Conservation (phyloP, 2,797 vertebrate species). For the Eidolon dupreanum region DNA sequence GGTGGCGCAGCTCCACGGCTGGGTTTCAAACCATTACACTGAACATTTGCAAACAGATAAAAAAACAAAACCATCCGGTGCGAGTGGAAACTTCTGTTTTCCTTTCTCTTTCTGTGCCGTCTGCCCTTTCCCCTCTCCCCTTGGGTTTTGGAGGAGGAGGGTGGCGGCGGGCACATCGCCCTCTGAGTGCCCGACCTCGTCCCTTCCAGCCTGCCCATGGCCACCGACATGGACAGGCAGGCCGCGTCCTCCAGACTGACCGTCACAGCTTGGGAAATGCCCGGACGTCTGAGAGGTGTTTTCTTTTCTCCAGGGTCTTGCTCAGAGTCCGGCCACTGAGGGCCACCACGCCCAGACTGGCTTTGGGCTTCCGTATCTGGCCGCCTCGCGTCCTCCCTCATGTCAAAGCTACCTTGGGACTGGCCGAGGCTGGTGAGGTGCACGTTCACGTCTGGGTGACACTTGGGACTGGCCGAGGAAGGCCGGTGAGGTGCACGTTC, state of each 20-base stretch:
- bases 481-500: neutral
- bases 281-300: neutral
- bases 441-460: rapidly evolving
- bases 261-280: neutral
- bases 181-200: rapidly evolving
- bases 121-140: neutral
- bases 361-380: rapidly evolving
- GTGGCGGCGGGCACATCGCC: neutral
- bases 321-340: neutral
- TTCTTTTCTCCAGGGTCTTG: neutral
- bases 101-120: neutral
- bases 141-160: neutral
- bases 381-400: rapidly evolving
- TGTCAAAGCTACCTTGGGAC: neutral
- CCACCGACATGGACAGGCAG: neutral
- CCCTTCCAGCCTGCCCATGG: neutral
- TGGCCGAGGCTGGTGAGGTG: neutral
- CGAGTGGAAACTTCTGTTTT: conserved; percentile 79
- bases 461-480: rapidly evolving
- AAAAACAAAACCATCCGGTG: conserved; percentile 82
- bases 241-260: neutral
- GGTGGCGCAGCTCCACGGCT: conserved; percentile 88
- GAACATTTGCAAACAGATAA: conserved; percentile 89
- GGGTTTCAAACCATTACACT: conserved; percentile 89
- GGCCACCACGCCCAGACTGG: too few relatives aligned